Evolutionary conservation across 2,797 vertebrate species (phyloP).

Genomic region (Pseudotriccus pelzelni): DNA sequence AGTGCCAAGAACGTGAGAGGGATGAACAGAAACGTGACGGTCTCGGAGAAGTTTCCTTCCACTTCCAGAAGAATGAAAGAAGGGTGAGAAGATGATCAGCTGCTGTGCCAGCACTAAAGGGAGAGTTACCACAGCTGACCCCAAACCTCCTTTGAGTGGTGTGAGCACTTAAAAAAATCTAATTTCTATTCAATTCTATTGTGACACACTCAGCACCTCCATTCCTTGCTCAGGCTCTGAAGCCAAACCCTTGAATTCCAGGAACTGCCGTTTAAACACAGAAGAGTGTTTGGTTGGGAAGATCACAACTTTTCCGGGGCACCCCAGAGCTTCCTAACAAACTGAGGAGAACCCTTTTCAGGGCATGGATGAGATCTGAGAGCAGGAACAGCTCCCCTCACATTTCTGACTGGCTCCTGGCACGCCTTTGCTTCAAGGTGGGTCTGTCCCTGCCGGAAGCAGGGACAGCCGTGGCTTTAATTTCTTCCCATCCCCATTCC

Average conservation of each 20-base stretch:
- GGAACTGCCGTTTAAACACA: not conserved
- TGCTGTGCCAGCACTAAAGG: not conserved
- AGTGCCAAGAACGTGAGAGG: not conserved
- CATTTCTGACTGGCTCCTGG: not conserved
- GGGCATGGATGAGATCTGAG: not conserved
- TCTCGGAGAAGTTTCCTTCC: not conserved
- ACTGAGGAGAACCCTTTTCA: not conserved
- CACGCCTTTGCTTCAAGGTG: conserved; percentile 9
- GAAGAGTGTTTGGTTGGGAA: not conserved
- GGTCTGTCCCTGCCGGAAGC: conserved; percentile 7
- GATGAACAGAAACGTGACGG: accelerated
- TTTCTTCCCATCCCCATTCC: conserved; percentile 31
- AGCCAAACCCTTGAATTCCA: not conserved
- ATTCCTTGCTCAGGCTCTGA: not conserved
- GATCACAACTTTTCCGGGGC: accelerated
- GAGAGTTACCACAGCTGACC: not conserved
- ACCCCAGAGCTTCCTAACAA: not conserved
- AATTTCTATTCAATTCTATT: not conserved
- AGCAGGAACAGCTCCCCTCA: not conserved
- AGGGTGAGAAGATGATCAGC: not conserved
- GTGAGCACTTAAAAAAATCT: accelerated
- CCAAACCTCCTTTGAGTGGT: not conserved
- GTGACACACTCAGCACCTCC: not conserved
- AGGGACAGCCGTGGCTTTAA: not conserved
- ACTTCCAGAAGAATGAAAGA: not conserved